phyloP scores from a whole-genome alignment of 2,113 vertebrate genomes.

The Caretta caretta region DNA sequence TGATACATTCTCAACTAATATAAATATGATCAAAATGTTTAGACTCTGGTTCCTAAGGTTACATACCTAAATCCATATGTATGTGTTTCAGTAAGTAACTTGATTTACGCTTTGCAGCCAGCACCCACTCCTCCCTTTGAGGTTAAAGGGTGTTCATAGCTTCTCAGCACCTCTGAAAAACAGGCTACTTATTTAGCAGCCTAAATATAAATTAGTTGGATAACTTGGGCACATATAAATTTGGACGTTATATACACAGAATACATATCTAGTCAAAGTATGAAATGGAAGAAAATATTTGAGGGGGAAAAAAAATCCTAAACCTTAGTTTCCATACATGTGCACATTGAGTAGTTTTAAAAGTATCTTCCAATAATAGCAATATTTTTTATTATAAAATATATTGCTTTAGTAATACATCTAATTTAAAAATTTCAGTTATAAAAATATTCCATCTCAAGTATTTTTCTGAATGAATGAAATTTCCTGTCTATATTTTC shows the following conservation, averaged over 20 bases:
- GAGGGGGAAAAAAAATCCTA: not conserved
- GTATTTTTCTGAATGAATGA: not conserved
- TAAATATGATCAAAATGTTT: not conserved
- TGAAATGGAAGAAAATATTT: not conserved
- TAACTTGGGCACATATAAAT: not conserved
- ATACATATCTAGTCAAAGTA: not conserved
- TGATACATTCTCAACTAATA: not conserved
- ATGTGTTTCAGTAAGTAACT: not conserved
- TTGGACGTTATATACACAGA: not conserved
- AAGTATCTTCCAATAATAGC: not conserved
- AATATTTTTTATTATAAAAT: not conserved
- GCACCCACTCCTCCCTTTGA: not conserved
- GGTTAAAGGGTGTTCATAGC: not conserved
- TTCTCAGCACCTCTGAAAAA: not conserved
- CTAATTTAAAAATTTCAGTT: not conserved
- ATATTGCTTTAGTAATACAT: not conserved
- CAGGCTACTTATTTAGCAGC: fast-evolving
- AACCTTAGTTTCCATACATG: not conserved
- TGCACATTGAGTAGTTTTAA: not conserved
- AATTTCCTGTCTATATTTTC: not conserved
- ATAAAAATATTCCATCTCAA: not conserved
- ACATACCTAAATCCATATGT: not conserved
- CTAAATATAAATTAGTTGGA: not conserved
- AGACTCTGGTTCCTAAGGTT: not conserved
- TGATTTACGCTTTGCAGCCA: not conserved